phyloP scores from a whole-genome alignment of 2,888 invertebrate species.

The Melolontha melolontha region DNA sequence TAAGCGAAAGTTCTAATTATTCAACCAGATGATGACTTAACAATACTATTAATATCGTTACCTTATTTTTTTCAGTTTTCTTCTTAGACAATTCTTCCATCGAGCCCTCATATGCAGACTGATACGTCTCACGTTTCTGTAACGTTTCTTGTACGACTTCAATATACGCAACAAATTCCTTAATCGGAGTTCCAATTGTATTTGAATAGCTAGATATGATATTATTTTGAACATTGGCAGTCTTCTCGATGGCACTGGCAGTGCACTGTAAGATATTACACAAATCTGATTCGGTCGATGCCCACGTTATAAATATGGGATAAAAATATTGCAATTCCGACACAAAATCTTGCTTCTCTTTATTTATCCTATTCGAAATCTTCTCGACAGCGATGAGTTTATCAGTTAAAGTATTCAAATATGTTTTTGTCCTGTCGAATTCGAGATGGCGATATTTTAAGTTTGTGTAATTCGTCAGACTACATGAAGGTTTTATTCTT shows the following conservation, averaged over 20 bases:
- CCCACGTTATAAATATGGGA: conserved; percentile 73
- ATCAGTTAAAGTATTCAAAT: conserved; percentile 71
- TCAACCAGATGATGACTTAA: too few species aligned
- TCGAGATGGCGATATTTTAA: conserved; percentile 72
- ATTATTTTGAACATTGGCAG: conserved; percentile 67
- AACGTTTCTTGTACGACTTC: conserved; percentile 77
- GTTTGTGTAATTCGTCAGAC: conserved; percentile 38
- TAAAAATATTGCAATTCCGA: conserved; percentile 71
- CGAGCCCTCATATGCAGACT: conserved; percentile 73
- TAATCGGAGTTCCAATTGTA: conserved; percentile 65
- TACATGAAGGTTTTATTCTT: conserved; percentile 63
- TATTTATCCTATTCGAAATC: conserved; percentile 73
- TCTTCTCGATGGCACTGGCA: conserved; percentile 67
- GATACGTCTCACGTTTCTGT: conserved; percentile 72
- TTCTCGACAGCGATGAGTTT: conserved; percentile 74
- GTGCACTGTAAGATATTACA: conserved; percentile 64
- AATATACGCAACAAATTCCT: conserved; percentile 75
- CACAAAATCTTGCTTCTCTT: conserved; percentile 72
- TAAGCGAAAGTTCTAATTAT: too few species aligned
- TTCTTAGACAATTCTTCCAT: conserved; percentile 73
- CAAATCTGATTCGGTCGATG: conserved; percentile 70
- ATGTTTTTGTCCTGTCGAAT: conserved; percentile 73
- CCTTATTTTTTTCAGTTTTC: conserved; percentile 74
- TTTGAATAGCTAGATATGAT: conserved; percentile 64
- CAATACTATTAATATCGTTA: too few species aligned